Evolutionary conservation across 2,113 vertebrate species (phyloP), one percentile per base, ranked within the genome.

Genomic region (Myotis davidii): DNA sequence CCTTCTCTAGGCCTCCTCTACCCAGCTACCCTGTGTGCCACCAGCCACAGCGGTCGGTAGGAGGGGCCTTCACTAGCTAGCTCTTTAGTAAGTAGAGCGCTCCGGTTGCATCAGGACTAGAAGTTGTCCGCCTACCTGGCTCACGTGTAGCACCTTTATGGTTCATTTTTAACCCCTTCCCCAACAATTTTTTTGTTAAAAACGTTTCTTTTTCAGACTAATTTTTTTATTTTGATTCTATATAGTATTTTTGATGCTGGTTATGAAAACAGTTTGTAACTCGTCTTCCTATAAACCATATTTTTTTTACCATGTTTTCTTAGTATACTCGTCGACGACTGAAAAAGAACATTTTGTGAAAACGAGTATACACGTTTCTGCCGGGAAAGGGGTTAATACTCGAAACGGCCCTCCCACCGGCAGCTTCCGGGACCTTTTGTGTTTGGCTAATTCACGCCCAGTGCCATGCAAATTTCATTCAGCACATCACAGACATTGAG

Each of bases 121-220:
- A 77, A 90, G n/a, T 1, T 93, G 39, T 42, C 52, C 13, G 83
- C 52, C 37, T 67, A 27, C 6, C 50, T 21, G 29, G 73, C 34
- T 87, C 18, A 64, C 34, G 2, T 39, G 0, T 6, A 72, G 23
- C n/a, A 69, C 74, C 39, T 9, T 25, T 39, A 59, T 48, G 17
- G 72, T 83, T 79, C 12, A 42, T 89, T 90, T 84, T 65, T 72
- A n/a, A n/a, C n/a, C n/a, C n/a, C n/a, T n/a, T n/a, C n/a, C n/a
- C n/a, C n/a, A n/a, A n/a, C n/a, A n/a, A n/a, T n/a, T n/a, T n/a
- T n/a, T n/a, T n/a, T n/a, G n/a, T n/a, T n/a, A n/a, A n/a, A n/a
- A n/a, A n/a, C n/a, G n/a, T n/a, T n/a, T n/a, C n/a, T n/a, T n/a
- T n/a, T n/a, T n/a, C n/a, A n/a, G n/a, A n/a, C n/a, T n/a, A n/a